Evolutionary conservation across 2,888 invertebrate genomes (phyloP), one percentile per base, ranked within the genome.

Genomic region (Adelognathus sp.): DNA sequence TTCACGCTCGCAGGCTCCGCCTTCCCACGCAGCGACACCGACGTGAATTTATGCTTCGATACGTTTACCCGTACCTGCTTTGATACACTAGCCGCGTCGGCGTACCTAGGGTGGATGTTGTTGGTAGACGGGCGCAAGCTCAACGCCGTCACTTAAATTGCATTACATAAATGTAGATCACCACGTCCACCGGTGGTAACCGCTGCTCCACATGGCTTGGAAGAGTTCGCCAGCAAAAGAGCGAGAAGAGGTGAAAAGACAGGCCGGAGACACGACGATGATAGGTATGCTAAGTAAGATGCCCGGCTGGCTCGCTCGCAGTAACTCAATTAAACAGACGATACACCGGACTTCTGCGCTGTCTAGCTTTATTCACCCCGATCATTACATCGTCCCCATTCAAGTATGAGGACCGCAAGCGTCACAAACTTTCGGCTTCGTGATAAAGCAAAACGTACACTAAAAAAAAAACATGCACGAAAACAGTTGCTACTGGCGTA

Each of bases 121-220:
- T 29, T 21, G 18, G 64, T 52, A 33, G 54, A 31, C 52, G 39
- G 52, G 66, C 16, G 54, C 71, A 33, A 46, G 56, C 63, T 64
- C 56, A 44, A 75, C 61, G 61, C 60, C 69, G 82, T 78, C 77
- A 72, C 71, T 79, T 75, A 74, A 80, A 82, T 84, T 78, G 74
- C 76, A 76, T 82, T 75, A 64, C 75, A 74, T 73, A 61, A 81
- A 79, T 79, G 71, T 67, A 66, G 50, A 71, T 54, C 76, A 46
- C 66, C 50, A n/a, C n/a, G n/a, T n/a, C n/a, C n/a, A 60, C 33
- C 58, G 69, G 54, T 61, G 60, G 76, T 81, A 76, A 73, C 69
- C 54, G 69, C 27, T 27, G 58, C 61, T 56, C 61, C 18, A 21
- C 14, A 63, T 46, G 67, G 72, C 61, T 11, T 5, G 31, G 58